phyloP scores from a whole-genome alignment of 2,113 vertebrate genomes.

The Larimichthys crocea region DNA sequence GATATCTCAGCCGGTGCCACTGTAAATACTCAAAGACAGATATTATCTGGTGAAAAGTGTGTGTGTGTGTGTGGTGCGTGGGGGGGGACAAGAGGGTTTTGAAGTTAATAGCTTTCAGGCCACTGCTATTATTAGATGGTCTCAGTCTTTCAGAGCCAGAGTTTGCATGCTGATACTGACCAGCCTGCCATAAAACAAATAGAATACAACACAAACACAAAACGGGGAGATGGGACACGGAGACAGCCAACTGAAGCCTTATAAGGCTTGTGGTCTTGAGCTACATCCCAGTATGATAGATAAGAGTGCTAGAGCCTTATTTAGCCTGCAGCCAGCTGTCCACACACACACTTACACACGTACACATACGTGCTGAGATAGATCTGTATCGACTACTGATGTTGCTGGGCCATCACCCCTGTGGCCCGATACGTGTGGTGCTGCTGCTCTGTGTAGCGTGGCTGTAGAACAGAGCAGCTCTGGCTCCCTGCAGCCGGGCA shows the following conservation, averaged over 20 bases:
- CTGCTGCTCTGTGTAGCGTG: background rate
- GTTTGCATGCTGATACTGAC: conserved; percentile 51
- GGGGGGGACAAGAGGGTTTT: background rate
- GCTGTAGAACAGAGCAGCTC: conserved; percentile 15
- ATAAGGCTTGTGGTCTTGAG: conserved; percentile 65
- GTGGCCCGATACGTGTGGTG: background rate
- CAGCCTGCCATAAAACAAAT: conserved; percentile 68
- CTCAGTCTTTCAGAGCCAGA: conserved; percentile 25
- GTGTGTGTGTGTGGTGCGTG: background rate
- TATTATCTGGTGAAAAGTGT: conserved; percentile 2
- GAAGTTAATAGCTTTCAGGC: conserved; percentile 49
- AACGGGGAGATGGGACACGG: conserved; percentile 43
- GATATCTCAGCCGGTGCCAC: background rate
- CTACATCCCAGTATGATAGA: conserved; percentile 44
- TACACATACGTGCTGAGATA: conserved; percentile 11
- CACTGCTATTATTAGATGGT: conserved; percentile 58
- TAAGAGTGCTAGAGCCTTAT: conserved; percentile 67
- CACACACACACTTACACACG: conserved; percentile 11
- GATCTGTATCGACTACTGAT: conserved; percentile 39
- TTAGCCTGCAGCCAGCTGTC: conserved; percentile 60
- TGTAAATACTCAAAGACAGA: conserved; percentile 38
- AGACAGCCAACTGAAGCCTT: conserved; percentile 61
- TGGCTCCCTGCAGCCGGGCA: conserved; percentile 34
- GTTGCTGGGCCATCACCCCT: conserved; percentile 33
- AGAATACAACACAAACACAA: conserved; percentile 46